Evolutionary conservation across 2,797 vertebrate genomes (phyloP).

Genomic region (Oreortyx pictus): DNA sequence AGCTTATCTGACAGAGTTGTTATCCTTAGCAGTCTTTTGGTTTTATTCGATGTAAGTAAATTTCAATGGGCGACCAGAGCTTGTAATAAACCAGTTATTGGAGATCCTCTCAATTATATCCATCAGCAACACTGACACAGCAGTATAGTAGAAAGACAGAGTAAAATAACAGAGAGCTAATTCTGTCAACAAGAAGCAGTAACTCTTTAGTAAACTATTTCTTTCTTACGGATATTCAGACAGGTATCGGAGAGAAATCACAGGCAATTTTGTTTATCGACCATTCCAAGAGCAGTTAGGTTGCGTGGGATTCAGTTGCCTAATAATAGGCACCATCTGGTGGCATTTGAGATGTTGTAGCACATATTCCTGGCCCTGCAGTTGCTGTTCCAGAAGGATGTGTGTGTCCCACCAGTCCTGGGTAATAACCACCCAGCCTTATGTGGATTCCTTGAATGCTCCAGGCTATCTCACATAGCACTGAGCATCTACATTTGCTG

Average conservation of each 20-base stretch:
- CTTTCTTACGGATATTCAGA: background rate
- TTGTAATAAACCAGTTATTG: background rate
- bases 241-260: background rate
- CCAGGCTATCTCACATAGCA: background rate
- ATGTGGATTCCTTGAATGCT: background rate
- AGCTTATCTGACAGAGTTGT: background rate
- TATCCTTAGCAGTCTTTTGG: background rate
- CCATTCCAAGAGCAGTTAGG: background rate
- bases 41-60: background rate
- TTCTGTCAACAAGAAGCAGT: background rate
- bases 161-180: background rate
- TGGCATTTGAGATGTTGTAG: background rate
- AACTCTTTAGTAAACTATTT: background rate
- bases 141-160: background rate
- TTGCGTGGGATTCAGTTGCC: background rate
- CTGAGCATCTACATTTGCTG: background rate
- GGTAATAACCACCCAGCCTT: background rate
- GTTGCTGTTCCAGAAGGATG: background rate
- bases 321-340: background rate
- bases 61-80: background rate
- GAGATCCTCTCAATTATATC: background rate
- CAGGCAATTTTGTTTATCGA: background rate
- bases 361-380: background rate
- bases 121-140: background rate
- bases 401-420: background rate